Conservation (phyloP, 2,113 vertebrate genomes). For the Athene noctua region DNA sequence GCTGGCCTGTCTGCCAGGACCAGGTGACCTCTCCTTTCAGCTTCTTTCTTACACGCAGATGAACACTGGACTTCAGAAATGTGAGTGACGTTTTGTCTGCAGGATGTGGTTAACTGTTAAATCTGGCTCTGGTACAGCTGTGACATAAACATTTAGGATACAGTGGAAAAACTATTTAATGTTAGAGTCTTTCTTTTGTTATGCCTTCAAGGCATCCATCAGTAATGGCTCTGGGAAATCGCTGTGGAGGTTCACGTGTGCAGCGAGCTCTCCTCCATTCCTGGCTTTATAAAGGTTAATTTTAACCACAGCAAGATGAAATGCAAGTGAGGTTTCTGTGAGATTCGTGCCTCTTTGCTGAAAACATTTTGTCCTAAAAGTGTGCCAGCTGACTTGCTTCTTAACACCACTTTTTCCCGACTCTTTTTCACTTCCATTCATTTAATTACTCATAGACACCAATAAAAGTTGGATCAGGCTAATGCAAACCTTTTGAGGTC, state of each 20-base stretch:
- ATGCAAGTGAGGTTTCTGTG: slow-evolving; percentile 6
- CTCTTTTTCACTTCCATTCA: background rate
- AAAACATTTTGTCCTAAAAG: slow-evolving; percentile 19
- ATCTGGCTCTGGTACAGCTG: slow-evolving; percentile 33
- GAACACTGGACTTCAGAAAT: slow-evolving; percentile 99
- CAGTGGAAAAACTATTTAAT: slow-evolving; percentile 29
- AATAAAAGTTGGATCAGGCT: background rate
- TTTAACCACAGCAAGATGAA: slow-evolving; percentile 30
- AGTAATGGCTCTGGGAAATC: background rate
- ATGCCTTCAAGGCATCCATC: slow-evolving; percentile 34
- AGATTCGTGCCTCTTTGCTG: slow-evolving; percentile 26
- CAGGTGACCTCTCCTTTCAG: slow-evolving; percentile 97
- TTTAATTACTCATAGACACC: background rate
- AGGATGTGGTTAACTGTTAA: slow-evolving; percentile 57
- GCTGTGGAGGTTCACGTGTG: slow-evolving; percentile 4
- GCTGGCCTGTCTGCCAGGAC: slow-evolving; percentile 98
- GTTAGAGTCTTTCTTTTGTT: slow-evolving; percentile 26
- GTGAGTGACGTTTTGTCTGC: slow-evolving; percentile 82
- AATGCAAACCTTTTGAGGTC: slow-evolving; percentile 50
- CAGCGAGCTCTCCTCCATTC: background rate
- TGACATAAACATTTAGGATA: slow-evolving; percentile 27
- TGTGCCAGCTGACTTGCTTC: slow-evolving; percentile 16
- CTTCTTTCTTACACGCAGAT: slow-evolving; percentile 99
- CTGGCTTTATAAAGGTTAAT: slow-evolving; percentile 45
- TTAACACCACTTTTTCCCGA: background rate